Conservation (phyloP, 2,888 invertebrate genomes). For the Cepaea hortensis region DNA sequence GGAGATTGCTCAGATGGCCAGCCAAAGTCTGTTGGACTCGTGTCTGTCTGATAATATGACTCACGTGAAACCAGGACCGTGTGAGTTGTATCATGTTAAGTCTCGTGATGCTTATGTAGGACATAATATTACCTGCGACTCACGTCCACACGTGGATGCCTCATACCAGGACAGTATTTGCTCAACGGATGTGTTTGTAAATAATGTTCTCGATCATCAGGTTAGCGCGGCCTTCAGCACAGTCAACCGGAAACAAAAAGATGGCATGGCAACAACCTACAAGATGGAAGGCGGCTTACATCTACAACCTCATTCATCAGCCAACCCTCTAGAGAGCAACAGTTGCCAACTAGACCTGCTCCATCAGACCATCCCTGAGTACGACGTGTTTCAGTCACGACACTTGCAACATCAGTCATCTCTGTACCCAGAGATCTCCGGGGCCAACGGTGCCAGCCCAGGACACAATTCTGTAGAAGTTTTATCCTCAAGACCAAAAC, state of each 20-base stretch:
- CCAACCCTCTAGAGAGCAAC: not conserved
- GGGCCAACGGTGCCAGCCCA: not conserved
- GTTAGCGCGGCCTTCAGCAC: not conserved
- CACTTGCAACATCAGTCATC: not conserved
- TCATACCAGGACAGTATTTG: not conserved
- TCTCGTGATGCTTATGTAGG: not conserved
- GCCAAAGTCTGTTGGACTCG: conserved; percentile 13
- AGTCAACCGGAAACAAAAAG: not conserved
- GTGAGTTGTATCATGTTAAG: not conserved
- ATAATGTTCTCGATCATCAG: not conserved
- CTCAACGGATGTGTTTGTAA: not conserved
- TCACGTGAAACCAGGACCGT: not conserved
- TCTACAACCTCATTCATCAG: not conserved
- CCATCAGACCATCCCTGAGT: not conserved
- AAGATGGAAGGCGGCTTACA: not conserved
- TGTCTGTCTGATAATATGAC: conserved; percentile 5
- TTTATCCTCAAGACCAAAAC: conserved; percentile 8
- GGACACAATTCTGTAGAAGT: not conserved
- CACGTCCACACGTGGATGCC: not conserved
- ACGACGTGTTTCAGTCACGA: not conserved
- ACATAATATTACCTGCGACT: not conserved
- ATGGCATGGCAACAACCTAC: not conserved
- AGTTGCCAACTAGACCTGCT: not conserved
- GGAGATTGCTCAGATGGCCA: conserved; percentile 34
- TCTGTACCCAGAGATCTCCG: not conserved